Evolutionary conservation across 2,113 vertebrate genomes (phyloP).

Genomic region (Bothrops jararaca): DNA sequence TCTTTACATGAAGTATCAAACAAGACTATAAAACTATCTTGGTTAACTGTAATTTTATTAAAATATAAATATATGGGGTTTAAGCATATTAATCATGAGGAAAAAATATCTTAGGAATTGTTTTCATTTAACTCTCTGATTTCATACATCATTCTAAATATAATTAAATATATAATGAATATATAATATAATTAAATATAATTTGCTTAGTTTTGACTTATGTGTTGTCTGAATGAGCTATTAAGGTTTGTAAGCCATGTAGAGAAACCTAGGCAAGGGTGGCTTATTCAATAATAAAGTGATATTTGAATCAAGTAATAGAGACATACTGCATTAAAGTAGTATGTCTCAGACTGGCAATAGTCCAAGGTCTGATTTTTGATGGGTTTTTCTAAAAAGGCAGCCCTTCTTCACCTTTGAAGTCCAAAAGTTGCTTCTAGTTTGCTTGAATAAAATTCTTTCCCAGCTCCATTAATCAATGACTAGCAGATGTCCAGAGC

Average conservation of each 20-base stretch:
- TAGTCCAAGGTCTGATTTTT: background rate
- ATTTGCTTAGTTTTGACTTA: background rate
- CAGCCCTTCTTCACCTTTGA: slow-evolving; percentile 11
- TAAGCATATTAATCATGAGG: slow-evolving; percentile 14
- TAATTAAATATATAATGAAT: too few relatives aligned
- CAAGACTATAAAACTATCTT: background rate
- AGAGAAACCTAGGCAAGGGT: background rate
- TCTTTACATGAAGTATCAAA: background rate
- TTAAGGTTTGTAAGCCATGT: background rate
- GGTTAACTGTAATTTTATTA: slow-evolving; percentile 9
- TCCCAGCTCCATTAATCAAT: slow-evolving; percentile 20
- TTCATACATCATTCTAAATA: background rate
- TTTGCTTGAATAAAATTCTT: slow-evolving; percentile 18
- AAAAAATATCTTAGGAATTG: slow-evolving; percentile 6
- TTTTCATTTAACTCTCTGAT: background rate
- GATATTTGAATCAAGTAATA: background rate
- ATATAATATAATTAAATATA: background rate
- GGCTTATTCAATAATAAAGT: background rate
- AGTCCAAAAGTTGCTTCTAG: slow-evolving; percentile 19
- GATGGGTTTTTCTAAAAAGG: background rate
- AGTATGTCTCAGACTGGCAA: background rate
- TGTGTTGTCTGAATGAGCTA: background rate
- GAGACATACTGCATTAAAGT: background rate
- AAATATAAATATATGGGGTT: slow-evolving; percentile 22
- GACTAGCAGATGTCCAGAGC: slow-evolving; percentile 17